These are phyloP conservation scores for Crocallis elinguaria DNA, from an alignment of 2,888 invertebrate genomes.

Conservation along the genomic window DNA sequence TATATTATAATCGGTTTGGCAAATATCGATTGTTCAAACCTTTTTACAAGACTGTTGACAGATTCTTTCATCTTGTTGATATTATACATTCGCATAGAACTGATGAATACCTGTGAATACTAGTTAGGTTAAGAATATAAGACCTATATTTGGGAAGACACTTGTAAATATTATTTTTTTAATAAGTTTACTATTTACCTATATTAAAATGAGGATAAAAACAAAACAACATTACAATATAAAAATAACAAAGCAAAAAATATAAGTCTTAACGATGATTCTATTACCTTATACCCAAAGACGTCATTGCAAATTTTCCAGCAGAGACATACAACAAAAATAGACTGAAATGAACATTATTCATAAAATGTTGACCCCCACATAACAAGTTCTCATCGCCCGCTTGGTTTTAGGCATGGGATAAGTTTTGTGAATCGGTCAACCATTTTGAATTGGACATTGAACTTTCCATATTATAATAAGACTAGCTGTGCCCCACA, in stretches of 20 bases:
- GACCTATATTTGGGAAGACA: not conserved
- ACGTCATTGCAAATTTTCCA: conserved; percentile 21
- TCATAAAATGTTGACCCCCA: conserved; percentile 2
- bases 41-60: not conserved
- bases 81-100: conserved; percentile 10
- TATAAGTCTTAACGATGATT: not conserved
- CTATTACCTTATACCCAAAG: conserved; percentile 18
- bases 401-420: no score
- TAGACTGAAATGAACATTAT: not conserved
- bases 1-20: conserved; percentile 23
- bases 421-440: no score
- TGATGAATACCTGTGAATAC: not conserved
- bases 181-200: not conserved
- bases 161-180: not conserved
- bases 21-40: conserved; percentile 22
- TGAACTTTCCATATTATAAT: conserved; percentile 8
- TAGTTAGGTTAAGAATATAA: not conserved
- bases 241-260: conserved; percentile 6
- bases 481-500: no score
- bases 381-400: not conserved
- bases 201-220: not conserved
- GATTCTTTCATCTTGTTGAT: not conserved
- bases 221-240: not conserved
- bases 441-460: conserved; percentile 1
- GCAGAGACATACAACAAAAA: conserved; percentile 8